phyloP scores from a whole-genome alignment of 2,888 invertebrate species.

The Baccha elongata region DNA sequence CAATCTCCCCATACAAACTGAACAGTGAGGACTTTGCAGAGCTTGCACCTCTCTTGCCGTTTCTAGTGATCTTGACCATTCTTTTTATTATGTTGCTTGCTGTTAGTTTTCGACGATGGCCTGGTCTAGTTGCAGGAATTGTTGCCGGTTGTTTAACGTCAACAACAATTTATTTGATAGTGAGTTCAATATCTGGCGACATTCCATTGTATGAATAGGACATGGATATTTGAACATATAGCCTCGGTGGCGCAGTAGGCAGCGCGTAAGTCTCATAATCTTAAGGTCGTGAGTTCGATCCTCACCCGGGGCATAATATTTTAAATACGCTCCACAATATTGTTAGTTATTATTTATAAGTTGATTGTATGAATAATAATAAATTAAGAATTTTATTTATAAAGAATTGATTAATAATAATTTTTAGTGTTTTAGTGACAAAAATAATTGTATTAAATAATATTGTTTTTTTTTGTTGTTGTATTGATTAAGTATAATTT shows the following conservation, averaged over 20 bases:
- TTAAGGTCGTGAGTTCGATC: conserved; percentile 75
- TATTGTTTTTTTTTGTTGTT: too few species aligned
- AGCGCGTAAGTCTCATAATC: conserved; percentile 74
- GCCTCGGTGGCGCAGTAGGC: conserved; percentile 73
- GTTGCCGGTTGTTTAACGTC: conserved; percentile 75
- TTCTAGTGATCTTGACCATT: conserved; percentile 75
- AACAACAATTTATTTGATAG: conserved; percentile 74
- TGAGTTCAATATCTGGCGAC: conserved; percentile 53
- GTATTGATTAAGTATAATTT: too few species aligned
- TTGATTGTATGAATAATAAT: too few species aligned
- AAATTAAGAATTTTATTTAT: too few species aligned
- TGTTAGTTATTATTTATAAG: too few species aligned
- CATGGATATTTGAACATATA: background rate
- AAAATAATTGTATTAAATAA: too few species aligned
- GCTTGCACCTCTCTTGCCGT: conserved; percentile 74
- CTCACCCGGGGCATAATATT: conserved; percentile 76
- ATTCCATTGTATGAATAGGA: conserved; percentile 55
- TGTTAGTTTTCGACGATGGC: conserved; percentile 76
- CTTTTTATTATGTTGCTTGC: conserved; percentile 74
- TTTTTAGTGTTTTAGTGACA: too few species aligned
- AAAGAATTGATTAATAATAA: too few species aligned
- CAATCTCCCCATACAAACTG: conserved; percentile 55
- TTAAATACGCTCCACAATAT: background rate
- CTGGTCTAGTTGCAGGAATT: conserved; percentile 75
- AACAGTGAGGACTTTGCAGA: conserved; percentile 66